A percentile compares a stretch with the other conserved stretches of the same genome.
Conservation (phyloP, 2,113 vertebrate genomes). For the Hiodon tergisus region DNA sequence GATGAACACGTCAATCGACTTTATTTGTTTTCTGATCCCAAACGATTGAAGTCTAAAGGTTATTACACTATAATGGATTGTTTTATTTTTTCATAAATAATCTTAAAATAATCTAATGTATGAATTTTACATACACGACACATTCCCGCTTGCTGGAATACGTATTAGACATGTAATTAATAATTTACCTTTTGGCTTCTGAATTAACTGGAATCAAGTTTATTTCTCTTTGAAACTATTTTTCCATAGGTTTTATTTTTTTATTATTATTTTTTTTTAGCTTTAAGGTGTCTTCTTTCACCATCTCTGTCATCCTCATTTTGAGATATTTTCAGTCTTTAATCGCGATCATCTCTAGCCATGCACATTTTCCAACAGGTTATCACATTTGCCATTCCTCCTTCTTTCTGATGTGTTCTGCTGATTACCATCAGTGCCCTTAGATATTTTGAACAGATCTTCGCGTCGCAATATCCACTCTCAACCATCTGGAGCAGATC, state of each 20-base stretch:
- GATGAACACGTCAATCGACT: too few relatives aligned
- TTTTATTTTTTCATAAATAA: too few relatives aligned
- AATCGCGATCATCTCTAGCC: constrained; percentile 68
- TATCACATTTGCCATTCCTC: constrained; percentile 80
- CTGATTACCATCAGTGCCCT: constrained; percentile 83
- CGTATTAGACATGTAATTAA: too few relatives aligned
- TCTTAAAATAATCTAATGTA: too few relatives aligned
- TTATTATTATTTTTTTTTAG: constrained; percentile 11
- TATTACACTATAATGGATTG: too few relatives aligned
- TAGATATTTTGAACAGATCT: constrained; percentile 80
- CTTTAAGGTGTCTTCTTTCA: constrained; percentile 55
- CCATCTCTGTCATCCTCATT: constrained; percentile 58
- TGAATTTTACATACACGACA: too few relatives aligned
- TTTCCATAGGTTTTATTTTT: constrained; percentile 43
- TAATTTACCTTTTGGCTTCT: too few relatives aligned
- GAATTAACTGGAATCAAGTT: too few relatives aligned
- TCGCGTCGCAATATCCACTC: constrained; percentile 76
- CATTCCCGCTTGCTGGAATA: too few relatives aligned
- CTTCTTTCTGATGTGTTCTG: constrained; percentile 73
- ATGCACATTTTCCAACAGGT: constrained; percentile 78
- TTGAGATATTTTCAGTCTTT: constrained; percentile 58
- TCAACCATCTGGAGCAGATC: constrained; percentile 87
- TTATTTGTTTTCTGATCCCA: too few relatives aligned
- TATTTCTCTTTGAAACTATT: not conserved
- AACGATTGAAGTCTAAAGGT: too few relatives aligned